Evolutionary conservation across 2,797 vertebrate genomes (phyloP).

Genomic region (Schizothorax lantsangensis): DNA sequence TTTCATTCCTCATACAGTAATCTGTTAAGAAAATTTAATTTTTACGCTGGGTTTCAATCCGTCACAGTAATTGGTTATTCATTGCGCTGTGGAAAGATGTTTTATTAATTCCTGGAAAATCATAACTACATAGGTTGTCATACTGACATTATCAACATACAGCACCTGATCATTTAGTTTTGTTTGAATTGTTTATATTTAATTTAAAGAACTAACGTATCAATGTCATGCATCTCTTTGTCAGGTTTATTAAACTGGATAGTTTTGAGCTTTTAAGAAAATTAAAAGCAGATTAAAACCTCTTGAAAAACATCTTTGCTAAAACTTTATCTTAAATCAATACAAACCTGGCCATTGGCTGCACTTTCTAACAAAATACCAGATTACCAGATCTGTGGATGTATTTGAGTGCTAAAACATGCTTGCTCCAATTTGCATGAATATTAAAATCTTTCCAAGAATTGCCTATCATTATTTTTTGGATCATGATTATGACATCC

Average conservation of each 20-base stretch:
- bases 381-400: conserved; percentile 8
- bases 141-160: conserved; percentile 4
- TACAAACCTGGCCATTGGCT: neutral
- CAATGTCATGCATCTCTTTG: conserved; percentile 4
- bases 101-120: conserved; percentile 19
- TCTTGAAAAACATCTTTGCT: neutral
- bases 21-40: neutral
- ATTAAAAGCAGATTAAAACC: conserved; percentile 11
- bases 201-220: neutral
- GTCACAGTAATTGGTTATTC: conserved; percentile 30
- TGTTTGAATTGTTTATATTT: neutral
- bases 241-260: conserved; percentile 29
- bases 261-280: neutral
- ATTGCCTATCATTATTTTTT: neutral
- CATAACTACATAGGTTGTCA: conserved; percentile 6
- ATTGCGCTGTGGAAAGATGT: neutral
- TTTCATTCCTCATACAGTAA: conserved; percentile 13
- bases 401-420: neutral
- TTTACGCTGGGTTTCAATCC: conserved; percentile 5
- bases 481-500: conserved; percentile 13
- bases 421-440: neutral
- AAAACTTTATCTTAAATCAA: conserved; percentile 18
- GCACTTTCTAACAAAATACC: conserved; percentile 25
- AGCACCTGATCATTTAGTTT: conserved; percentile 8
- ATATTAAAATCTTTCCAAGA: neutral